Evolutionary conservation across 1,140 invertebrate species (phyloP).

Genomic region (Oppia nitens): DNA sequence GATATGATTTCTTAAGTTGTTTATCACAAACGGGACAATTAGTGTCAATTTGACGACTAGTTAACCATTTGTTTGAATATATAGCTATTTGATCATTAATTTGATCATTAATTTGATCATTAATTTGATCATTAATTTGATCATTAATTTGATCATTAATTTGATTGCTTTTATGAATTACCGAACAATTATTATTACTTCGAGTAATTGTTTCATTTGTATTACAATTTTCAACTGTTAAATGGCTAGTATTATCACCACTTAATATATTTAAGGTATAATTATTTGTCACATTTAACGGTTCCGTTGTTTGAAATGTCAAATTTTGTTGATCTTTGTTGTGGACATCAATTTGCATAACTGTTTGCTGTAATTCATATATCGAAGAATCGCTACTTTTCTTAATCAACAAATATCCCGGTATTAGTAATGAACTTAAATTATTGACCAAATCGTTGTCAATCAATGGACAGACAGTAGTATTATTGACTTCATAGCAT

Average conservation of each 20-base stretch:
- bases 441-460: too few species aligned
- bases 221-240: not conserved
- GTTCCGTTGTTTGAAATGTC: not conserved
- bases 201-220: not conserved
- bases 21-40: not conserved
- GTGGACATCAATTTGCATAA: not conserved
- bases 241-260: not conserved
- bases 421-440: not conserved
- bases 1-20: not conserved
- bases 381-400: not conserved
- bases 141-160: not conserved
- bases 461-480: too few species aligned
- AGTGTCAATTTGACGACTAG: not conserved
- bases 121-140: not conserved
- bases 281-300: not conserved
- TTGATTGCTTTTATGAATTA: not conserved
- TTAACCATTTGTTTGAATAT: not conserved
- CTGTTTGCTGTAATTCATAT: not conserved
- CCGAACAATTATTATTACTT: not conserved
- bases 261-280: not conserved
- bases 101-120: not conserved
- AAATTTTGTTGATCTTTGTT: not conserved
- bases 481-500: too few species aligned
- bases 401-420: not conserved
- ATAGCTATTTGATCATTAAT: not conserved